These are phyloP conservation scores for Onthophagus taurus DNA, from an alignment of 1,140 invertebrate genomes.

Conservation along the genomic window DNA sequence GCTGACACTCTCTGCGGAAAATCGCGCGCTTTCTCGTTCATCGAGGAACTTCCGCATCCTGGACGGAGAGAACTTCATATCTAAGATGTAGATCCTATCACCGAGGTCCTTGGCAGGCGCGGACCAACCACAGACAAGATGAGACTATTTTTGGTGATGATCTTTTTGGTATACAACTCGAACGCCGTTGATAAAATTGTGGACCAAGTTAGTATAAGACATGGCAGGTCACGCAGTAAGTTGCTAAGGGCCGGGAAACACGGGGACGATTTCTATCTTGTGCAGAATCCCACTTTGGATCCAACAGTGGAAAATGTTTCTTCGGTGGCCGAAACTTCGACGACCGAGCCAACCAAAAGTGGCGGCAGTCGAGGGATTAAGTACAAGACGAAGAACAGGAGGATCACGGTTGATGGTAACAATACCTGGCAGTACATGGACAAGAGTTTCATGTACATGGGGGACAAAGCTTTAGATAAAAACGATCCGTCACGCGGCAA, in stretches of 20 bases:
- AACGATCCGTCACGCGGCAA: conserved; percentile 14
- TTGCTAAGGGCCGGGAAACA: conserved; percentile 24
- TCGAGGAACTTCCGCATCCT: too few relatives aligned
- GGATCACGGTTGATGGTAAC: conserved; percentile 21
- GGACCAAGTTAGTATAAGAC: conserved; percentile 22
- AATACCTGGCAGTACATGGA: conserved; percentile 22
- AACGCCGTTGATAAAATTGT: too few relatives aligned
- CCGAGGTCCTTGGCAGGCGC: too few relatives aligned
- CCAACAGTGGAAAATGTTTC: not conserved
- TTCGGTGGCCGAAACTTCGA: conserved; percentile 8
- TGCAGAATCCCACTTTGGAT: conserved; percentile 12
- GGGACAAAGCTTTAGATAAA: conserved; percentile 16
- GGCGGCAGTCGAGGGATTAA: conserved; percentile 6
- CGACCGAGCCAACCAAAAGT: conserved; percentile 15
- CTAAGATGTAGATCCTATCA: too few relatives aligned
- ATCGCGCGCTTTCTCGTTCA: too few relatives aligned
- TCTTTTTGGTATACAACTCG: too few relatives aligned
- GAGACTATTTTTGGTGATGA: too few relatives aligned
- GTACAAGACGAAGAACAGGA: conserved; percentile 15
- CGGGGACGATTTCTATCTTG: conserved; percentile 8
- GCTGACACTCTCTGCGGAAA: too few relatives aligned
- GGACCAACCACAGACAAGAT: too few relatives aligned
- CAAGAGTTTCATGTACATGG: conserved; percentile 24
- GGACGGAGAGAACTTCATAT: too few relatives aligned
- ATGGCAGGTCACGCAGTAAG: conserved; percentile 19